Percentiles rank a stretch among this genome's conserved stretches.
Evolutionary conservation across 2,797 vertebrate genomes (phyloP).

Genomic region (Clarias laeviceps): DNA sequence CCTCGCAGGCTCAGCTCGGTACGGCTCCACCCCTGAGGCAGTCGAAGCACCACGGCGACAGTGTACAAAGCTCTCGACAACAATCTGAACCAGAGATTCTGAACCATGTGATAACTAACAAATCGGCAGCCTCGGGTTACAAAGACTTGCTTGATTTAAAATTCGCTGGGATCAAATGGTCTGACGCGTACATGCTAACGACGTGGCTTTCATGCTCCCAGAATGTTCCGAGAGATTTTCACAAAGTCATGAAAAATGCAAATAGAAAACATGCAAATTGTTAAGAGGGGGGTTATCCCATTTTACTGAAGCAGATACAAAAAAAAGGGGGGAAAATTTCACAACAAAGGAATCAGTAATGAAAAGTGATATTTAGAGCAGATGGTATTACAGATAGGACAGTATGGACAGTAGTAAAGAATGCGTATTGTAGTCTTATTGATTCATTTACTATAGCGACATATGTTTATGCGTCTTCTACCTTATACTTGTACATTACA

Average conservation of each 20-base stretch:
- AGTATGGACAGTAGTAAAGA: background rate
- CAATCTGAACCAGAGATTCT: background rate
- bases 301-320: conserved; percentile 21
- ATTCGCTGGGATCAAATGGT: background rate
- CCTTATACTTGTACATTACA: background rate
- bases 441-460: background rate
- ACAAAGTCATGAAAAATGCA: conserved; percentile 23
- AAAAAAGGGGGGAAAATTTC: background rate
- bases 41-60: background rate
- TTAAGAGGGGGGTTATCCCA: no score
- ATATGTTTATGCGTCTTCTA: no score
- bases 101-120: background rate
- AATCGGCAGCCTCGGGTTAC: background rate
- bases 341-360: background rate
- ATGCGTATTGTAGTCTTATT: background rate
- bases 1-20: background rate
- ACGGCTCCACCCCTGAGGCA: background rate
- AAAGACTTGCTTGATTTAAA: background rate
- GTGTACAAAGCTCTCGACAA: background rate
- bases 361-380: background rate
- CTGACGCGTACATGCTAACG: background rate
- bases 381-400: background rate
- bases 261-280: conserved; percentile 7
- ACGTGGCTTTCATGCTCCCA: background rate
- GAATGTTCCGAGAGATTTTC: conserved; percentile 20